Percentiles rank a stretch among this genome's conserved stretches.
phyloP scores from a whole-genome alignment of 2,888 invertebrate species.

The Drosophila paranaensis region DNA sequence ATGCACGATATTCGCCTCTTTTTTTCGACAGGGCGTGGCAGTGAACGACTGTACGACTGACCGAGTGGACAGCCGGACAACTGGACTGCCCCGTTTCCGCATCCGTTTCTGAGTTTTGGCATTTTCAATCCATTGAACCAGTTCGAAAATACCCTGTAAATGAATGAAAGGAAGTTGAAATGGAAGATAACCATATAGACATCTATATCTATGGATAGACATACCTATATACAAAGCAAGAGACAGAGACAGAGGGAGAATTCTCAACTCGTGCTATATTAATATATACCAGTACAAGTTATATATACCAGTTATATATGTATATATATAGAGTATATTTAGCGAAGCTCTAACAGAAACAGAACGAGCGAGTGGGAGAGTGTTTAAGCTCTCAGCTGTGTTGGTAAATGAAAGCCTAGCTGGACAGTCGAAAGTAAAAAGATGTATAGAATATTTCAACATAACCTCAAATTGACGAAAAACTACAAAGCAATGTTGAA shows the following conservation, averaged over 20 bases:
- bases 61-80: conserved; percentile 6
- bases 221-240: not conserved
- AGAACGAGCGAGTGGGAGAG: no score
- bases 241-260: not conserved
- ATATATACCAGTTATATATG: no score
- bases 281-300: no score
- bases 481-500: no score
- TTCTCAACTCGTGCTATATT: no score
- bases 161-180: not conserved
- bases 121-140: not conserved
- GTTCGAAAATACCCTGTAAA: conserved; percentile 18
- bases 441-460: no score
- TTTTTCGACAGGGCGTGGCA: conserved; percentile 25
- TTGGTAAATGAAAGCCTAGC: no score
- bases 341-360: no score
- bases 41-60: conserved; percentile 12
- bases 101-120: conserved; percentile 55
- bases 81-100: conserved; percentile 58
- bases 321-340: no score
- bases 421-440: no score
- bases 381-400: no score
- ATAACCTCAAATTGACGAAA: no score
- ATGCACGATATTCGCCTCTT: conserved; percentile 22
- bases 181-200: not conserved
- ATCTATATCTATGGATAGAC: not conserved